These are phyloP conservation scores for Sussaba pulchella DNA, from an alignment of 2,888 invertebrate species.

Conservation along the genomic window DNA sequence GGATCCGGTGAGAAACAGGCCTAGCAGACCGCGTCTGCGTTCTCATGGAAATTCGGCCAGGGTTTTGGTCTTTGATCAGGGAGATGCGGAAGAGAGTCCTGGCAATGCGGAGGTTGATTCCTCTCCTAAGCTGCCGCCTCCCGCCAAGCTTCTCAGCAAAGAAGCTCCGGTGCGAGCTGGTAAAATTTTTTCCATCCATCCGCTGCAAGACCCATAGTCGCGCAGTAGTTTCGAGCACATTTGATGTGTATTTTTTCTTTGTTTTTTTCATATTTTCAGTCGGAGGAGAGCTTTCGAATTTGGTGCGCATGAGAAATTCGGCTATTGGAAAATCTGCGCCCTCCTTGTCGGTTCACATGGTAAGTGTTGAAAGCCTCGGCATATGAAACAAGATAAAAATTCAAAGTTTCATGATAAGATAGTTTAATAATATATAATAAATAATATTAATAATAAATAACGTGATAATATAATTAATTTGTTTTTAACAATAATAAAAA, in stretches of 20 bases:
- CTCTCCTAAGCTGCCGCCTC: constrained; percentile 69
- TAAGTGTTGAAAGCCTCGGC: constrained; percentile 82
- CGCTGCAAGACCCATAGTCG: not conserved
- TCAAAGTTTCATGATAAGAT: too few species aligned
- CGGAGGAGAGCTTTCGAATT: constrained; percentile 87
- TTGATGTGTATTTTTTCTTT: not conserved
- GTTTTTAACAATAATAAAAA: not conserved
- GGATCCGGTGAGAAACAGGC: constrained; percentile 82
- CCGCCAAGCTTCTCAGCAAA: constrained; percentile 79
- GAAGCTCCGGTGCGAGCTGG: constrained; percentile 81
- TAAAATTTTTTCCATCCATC: constrained; percentile 53
- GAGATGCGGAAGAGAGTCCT: constrained; percentile 86
- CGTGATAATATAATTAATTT: constrained; percentile 18
- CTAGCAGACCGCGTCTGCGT: constrained; percentile 82
- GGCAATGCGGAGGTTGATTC: constrained; percentile 72
- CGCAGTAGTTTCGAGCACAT: not conserved
- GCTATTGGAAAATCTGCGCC: constrained; percentile 97
- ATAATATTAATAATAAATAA: too few species aligned
- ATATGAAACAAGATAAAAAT: too few species aligned
- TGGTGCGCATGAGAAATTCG: constrained; percentile 95
- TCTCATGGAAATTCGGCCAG: constrained; percentile 88
- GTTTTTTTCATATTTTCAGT: constrained; percentile 72
- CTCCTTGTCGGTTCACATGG: constrained; percentile 92
- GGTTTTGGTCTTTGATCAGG: constrained; percentile 91
- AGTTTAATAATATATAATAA: too few species aligned